Conservation (phyloP, 1,140 invertebrate species). For the Drosophila trapezifrons region DNA sequence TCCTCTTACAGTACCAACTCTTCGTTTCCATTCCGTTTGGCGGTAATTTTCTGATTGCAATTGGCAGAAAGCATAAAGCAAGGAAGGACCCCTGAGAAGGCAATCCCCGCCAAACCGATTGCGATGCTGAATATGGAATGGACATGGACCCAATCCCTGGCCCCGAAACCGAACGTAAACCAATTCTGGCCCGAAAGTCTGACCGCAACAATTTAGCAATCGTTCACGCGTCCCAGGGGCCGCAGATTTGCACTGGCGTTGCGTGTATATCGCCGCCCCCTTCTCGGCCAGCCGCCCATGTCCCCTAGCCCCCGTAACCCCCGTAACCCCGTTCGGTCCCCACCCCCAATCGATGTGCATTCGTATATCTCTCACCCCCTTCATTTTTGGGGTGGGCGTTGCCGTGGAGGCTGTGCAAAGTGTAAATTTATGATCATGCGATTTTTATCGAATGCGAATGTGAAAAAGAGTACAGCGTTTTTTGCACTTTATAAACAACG, state of each 20-base stretch:
- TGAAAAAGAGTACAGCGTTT: conserved; percentile 80
- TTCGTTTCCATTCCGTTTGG: not conserved
- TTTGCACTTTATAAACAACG: conserved; percentile 80
- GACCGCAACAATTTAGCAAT: conserved; percentile 81
- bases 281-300: conserved; percentile 11
- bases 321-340: conserved; percentile 2
- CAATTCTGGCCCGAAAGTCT: conserved; percentile 45
- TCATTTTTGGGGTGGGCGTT: conserved; percentile 68
- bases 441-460: conserved; percentile 82
- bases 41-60: conserved; percentile 44
- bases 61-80: conserved; percentile 52
- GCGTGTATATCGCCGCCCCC: conserved; percentile 48
- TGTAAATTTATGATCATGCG: conserved; percentile 84
- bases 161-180: conserved; percentile 1
- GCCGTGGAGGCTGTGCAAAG: conserved; percentile 83
- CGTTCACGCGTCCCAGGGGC: conserved; percentile 78
- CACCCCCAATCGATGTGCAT: conserved; percentile 26
- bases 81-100: conserved; percentile 26
- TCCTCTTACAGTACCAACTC: not conserved
- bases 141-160: not conserved
- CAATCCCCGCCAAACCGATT: conserved; percentile 41
- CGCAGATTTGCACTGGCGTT: conserved; percentile 54
- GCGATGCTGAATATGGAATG: conserved; percentile 8
- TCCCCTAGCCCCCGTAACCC: conserved; percentile 4
- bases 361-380: conserved; percentile 32